These are phyloP conservation scores for Upupa epops DNA, from an alignment of 2,113 vertebrate genomes.

Conservation along the genomic window DNA sequence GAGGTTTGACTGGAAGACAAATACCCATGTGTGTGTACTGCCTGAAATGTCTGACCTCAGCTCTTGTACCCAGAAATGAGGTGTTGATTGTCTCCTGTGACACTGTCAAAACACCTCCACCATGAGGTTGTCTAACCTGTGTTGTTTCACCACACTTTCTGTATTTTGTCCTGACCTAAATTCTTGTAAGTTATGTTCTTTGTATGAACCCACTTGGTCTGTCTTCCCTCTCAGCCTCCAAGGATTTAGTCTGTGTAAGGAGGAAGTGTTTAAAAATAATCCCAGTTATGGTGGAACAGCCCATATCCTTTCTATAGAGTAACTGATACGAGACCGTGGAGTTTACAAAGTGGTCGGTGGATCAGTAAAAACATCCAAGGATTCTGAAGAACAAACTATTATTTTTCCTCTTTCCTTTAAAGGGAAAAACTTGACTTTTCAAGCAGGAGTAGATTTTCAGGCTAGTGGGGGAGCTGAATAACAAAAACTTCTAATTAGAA, in stretches of 20 bases:
- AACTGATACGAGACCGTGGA: conserved; percentile 53
- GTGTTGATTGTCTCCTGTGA: neutral
- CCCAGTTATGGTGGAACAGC: conserved; percentile 42
- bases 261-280: conserved; percentile 70
- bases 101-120: conserved; percentile 7
- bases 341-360: conserved; percentile 64
- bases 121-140: neutral
- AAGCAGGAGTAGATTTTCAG: neutral
- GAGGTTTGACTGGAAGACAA: neutral
- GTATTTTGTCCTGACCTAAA: conserved; percentile 57
- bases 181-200: neutral
- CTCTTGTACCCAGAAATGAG: conserved; percentile 14
- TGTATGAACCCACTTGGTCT: neutral
- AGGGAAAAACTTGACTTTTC: conserved; percentile 24
- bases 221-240: conserved; percentile 32
- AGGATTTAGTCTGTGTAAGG: conserved; percentile 4
- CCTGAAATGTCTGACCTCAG: neutral
- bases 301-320: conserved; percentile 65
- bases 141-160: conserved; percentile 6
- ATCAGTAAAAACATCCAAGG: conserved; percentile 56
- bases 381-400: conserved; percentile 12
- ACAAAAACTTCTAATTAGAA: neutral
- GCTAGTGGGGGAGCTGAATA: neutral
- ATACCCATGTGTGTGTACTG: neutral
- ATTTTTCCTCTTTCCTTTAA: conserved; percentile 25